A percentile compares a stretch with the other conserved stretches of the same genome.
These are phyloP conservation scores for Caradrina kadenii DNA, from an alignment of 2,888 invertebrate species.

Conservation along the genomic window DNA sequence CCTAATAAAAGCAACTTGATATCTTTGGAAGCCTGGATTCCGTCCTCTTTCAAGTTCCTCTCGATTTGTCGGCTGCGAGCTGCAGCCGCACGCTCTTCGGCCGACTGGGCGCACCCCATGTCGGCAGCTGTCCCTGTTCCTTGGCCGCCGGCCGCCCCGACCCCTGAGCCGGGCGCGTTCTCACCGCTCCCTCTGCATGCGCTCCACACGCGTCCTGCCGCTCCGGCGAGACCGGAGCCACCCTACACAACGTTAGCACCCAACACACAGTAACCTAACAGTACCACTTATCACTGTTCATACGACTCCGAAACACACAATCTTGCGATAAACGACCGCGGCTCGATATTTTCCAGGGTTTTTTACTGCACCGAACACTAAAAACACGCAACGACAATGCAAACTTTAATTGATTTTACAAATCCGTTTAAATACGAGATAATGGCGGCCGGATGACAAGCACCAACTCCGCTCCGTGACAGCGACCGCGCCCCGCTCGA, in stretches of 20 bases:
- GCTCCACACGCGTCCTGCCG: constrained; percentile 86
- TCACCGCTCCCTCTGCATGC: constrained; percentile 91
- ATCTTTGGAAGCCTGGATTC: constrained; percentile 99
- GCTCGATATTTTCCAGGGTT: constrained; percentile 69
- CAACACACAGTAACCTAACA: constrained; percentile 87
- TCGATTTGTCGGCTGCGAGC: constrained; percentile 99
- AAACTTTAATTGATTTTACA: constrained; percentile 88
- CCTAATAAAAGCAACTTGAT: constrained; percentile 99
- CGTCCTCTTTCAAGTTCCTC: constrained; percentile 99
- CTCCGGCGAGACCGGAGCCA: constrained; percentile 86
- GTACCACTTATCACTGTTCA: constrained; percentile 84
- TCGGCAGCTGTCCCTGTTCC: constrained; percentile 88
- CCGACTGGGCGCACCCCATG: constrained; percentile 99
- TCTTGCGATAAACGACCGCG: constrained; percentile 65
- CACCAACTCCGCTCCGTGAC: constrained; percentile 91
- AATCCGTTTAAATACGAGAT: constrained; percentile 90
- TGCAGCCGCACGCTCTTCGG: constrained; percentile 99
- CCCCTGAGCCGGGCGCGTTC: constrained; percentile 91
- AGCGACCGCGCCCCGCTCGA: constrained; percentile 91
- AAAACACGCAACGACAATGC: constrained; percentile 82
- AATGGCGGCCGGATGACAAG: constrained; percentile 92
- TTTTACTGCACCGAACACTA: constrained; percentile 76
- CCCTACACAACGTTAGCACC: constrained; percentile 86
- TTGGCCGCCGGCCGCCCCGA: constrained; percentile 89
- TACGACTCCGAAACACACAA: constrained; percentile 69